Base-by-base conservation (phyloP, 2,113 vertebrate species). In the Arothron firmamentum region DNA sequence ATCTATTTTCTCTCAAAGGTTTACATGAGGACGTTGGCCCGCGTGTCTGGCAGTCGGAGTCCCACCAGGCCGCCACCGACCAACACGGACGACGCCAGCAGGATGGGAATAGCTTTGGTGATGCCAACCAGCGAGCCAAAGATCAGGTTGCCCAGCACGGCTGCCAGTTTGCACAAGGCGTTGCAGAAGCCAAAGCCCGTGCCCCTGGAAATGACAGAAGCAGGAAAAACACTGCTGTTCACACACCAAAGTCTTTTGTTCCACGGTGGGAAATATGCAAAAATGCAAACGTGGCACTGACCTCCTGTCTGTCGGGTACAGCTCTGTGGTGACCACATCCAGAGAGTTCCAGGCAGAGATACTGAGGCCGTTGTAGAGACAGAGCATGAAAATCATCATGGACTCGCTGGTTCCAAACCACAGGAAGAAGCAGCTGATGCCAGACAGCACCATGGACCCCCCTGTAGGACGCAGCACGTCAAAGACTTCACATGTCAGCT, bases 331-430 rank as follows among this genome's bases (percentile, higher is more conserved):
- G 81, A 99, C 93, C 61, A 99, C 96, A 21, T 99, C 97, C 16
- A 99, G 89, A 2, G 96, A 97, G 83, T 99, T 99, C 97, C 96
- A 98, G 0, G 97, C 97, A 0, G 97, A 99, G 84, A 99, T 98
- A 43, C 96, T 98, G 79, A 99, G 91, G 16, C 97, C 96, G 0
- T 99, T 99, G 85, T 98, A 99, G 19, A 99, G 91, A 54, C 97
- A 99, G 21, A 99, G 85, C 96, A 99, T 98, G 59, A 95, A 97
- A 70, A 99, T 98, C 97, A 99, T 98, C 94, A 97, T 98, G 18
- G 97, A 95, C 84, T 98, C 95, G 0, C 96, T 98, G 80, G 93
- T 99, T 79, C 97, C 96, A 50, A 98, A 98, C 95, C 96, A 99
- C 8, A 99, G 90, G 85, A 99, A 96, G 85, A 99, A 98, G 74